Conservation (phyloP, 2,797 vertebrate species). For the Merluccius polli region DNA sequence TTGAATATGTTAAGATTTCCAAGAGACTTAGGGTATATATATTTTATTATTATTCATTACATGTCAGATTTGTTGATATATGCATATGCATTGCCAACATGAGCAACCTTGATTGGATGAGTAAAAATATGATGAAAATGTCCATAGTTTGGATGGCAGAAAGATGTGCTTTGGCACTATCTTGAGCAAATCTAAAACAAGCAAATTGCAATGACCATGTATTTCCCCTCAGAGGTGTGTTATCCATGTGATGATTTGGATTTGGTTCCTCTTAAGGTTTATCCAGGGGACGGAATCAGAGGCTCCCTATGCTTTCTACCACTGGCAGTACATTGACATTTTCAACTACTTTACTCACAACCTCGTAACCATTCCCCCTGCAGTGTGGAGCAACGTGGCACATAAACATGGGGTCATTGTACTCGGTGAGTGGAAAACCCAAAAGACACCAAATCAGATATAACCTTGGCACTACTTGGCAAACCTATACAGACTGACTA, state of each 20-base stretch:
- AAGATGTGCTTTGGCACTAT: neutral
- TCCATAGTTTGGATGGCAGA: neutral
- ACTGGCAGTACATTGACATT: constrained; percentile 90
- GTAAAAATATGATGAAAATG: neutral
- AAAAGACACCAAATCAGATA: neutral
- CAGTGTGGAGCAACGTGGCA: constrained; percentile 87
- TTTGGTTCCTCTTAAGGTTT: constrained; percentile 71
- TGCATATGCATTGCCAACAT: neutral
- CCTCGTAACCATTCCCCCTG: constrained; percentile 85
- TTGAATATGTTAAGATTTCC: neutral
- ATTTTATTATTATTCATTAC: too few relatives aligned
- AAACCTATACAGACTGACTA: too few relatives aligned
- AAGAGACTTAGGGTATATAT: neutral
- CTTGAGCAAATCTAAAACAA: neutral
- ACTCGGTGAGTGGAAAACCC: constrained; percentile 73
- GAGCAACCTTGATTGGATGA: neutral
- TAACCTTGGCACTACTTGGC: too few relatives aligned
- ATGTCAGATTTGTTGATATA: too few relatives aligned
- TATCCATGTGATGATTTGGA: neutral
- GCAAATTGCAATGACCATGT: neutral
- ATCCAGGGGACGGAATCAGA: constrained; percentile 77
- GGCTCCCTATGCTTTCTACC: constrained; percentile 86
- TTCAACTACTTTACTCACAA: constrained; percentile 96
- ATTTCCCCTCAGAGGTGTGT: neutral
- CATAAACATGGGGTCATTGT: constrained; percentile 84